Evolutionary conservation across 2,888 invertebrate species (phyloP).

Genomic region (Euplagia quadripunctaria): DNA sequence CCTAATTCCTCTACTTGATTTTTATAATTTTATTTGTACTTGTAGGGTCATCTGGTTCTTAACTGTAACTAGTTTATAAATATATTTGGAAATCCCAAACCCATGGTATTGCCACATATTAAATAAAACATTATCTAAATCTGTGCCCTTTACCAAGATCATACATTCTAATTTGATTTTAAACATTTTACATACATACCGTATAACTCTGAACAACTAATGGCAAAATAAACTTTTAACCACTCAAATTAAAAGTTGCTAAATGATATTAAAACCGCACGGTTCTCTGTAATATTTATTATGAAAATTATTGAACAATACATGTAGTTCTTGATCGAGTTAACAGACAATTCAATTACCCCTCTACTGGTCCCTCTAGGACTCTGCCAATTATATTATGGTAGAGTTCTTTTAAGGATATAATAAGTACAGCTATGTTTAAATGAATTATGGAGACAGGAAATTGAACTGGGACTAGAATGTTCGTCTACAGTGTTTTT

Average conservation of each 20-base stretch:
- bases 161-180: not conserved
- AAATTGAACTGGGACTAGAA: constrained; percentile 19
- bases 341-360: constrained; percentile 7
- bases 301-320: constrained; percentile 4
- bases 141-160: not conserved
- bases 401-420: constrained; percentile 6
- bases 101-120: not conserved
- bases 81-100: too few species aligned
- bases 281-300: constrained; percentile 1
- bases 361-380: constrained; percentile 1
- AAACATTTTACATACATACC: not conserved
- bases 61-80: too few species aligned
- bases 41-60: too few species aligned
- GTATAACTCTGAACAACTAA: not conserved
- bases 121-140: not conserved
- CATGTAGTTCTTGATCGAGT: constrained; percentile 9
- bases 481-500: not conserved
- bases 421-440: constrained; percentile 4
- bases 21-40: too few species aligned
- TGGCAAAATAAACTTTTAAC: constrained; percentile 2
- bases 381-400: constrained; percentile 7
- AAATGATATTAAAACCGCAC: constrained; percentile 12
- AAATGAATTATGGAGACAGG: constrained; percentile 10
- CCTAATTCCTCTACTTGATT: too few species aligned
- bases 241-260: constrained; percentile 10